These are phyloP conservation scores for Diorhabda elongata DNA, from an alignment of 1,140 invertebrate species.

Conservation along the genomic window DNA sequence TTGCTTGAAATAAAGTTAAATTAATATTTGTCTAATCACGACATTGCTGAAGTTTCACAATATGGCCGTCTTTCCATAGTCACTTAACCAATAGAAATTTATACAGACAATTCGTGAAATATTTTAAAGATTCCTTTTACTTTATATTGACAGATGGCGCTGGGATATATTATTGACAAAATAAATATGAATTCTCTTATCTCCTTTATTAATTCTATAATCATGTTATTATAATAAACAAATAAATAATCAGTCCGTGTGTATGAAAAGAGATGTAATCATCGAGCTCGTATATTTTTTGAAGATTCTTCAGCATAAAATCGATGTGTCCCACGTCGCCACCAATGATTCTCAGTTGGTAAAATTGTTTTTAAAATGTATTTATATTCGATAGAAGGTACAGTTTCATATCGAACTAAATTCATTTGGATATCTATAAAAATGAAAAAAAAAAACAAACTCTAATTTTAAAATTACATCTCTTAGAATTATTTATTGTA, in stretches of 20 bases:
- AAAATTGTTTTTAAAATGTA: slow-evolving; percentile 28
- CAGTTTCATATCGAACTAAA: slow-evolving; percentile 19
- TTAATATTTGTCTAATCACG: no score
- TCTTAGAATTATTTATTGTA: no score
- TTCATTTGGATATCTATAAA: slow-evolving; percentile 19
- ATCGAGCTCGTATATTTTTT: neutral
- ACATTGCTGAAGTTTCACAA: no score
- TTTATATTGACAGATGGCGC: neutral
- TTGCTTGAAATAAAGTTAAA: no score
- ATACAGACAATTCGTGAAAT: no score
- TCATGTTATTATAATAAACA: neutral
- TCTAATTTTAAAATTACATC: no score
- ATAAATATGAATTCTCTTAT: neutral
- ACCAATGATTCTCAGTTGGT: slow-evolving; percentile 26
- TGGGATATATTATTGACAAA: neutral
- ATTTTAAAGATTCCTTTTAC: neutral
- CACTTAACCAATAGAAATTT: no score
- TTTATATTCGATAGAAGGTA: slow-evolving; percentile 29
- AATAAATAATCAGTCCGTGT: neutral
- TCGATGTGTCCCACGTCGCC: slow-evolving; percentile 29
- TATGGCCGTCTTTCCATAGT: no score
- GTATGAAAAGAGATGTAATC: neutral
- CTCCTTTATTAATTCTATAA: neutral
- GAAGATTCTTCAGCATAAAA: slow-evolving; percentile 6
- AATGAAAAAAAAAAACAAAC: neutral